Percentiles rank a stretch among this genome's conserved stretches.
Conservation (phyloP, 2,797 vertebrate genomes). For the Psittacula echo region DNA sequence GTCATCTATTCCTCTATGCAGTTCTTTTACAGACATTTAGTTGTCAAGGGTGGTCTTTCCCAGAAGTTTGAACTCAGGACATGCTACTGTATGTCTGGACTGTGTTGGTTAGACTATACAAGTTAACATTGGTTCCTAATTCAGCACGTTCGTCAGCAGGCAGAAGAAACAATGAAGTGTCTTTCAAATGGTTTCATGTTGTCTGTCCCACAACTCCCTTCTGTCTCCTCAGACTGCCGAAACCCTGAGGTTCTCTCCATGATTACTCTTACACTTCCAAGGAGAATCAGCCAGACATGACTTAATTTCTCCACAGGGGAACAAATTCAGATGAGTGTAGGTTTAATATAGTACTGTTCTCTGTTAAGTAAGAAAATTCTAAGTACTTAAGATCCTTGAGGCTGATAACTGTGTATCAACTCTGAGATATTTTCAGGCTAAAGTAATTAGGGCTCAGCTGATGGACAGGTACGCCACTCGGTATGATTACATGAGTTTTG, state of each 20-base stretch:
- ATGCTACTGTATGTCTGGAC: background rate
- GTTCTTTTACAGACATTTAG: background rate
- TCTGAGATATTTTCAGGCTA: background rate
- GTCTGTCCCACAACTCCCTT: background rate
- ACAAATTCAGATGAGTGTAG: background rate
- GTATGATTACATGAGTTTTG: background rate
- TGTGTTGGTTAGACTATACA: background rate
- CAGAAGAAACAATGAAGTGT: background rate
- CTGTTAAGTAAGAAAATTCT: background rate
- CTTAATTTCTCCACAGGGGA: background rate
- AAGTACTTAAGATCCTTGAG: background rate
- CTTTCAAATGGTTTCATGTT: background rate
- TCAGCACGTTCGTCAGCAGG: background rate
- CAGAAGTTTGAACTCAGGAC: background rate
- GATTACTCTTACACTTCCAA: background rate
- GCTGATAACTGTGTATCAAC: background rate
- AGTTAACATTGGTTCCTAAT: background rate
- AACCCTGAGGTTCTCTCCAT: background rate
- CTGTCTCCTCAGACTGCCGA: background rate
- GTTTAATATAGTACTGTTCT: background rate
- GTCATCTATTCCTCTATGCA: accelerated
- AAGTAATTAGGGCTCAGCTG: background rate
- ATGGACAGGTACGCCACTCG: background rate
- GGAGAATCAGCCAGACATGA: background rate
- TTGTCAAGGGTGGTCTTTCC: background rate